A percentile compares a stretch with the other conserved stretches of the same genome.
Conservation (phyloP, 2,113 vertebrate species). For the Coreoperca whiteheadi region DNA sequence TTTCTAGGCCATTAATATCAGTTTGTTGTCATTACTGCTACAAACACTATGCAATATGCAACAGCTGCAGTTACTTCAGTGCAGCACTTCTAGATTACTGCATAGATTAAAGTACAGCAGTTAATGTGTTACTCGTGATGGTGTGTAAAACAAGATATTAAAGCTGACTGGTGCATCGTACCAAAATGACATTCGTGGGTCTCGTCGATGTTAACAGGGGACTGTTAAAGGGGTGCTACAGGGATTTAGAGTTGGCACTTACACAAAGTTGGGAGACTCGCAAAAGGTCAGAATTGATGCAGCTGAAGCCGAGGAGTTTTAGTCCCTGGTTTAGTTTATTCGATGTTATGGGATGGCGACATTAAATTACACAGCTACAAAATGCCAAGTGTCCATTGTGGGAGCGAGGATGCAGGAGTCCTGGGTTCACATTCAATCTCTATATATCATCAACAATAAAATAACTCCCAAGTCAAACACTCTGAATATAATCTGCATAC, state of each 20-base stretch:
- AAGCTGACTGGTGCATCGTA: neutral
- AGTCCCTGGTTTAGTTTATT: too few species aligned
- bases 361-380: neutral
- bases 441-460: too few species aligned
- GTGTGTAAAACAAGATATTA: neutral
- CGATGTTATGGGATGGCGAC: too few species aligned
- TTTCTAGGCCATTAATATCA: conserved; percentile 11
- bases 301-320: neutral
- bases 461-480: too few species aligned
- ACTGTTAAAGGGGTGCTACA: neutral
- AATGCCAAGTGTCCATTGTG: too few species aligned
- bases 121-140: neutral
- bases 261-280: neutral
- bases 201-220: neutral
- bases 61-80: neutral
- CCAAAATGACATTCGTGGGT: neutral
- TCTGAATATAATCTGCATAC: too few species aligned
- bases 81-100: neutral
- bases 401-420: too few species aligned
- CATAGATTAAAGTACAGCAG: neutral
- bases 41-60: neutral
- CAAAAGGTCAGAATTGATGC: neutral
- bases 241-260: neutral
- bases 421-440: too few species aligned
- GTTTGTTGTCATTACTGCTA: neutral